Evolutionary conservation across 2,113 vertebrate species (phyloP), one percentile per base, ranked within the genome.

Genomic region (Bothrops jararaca): DNA sequence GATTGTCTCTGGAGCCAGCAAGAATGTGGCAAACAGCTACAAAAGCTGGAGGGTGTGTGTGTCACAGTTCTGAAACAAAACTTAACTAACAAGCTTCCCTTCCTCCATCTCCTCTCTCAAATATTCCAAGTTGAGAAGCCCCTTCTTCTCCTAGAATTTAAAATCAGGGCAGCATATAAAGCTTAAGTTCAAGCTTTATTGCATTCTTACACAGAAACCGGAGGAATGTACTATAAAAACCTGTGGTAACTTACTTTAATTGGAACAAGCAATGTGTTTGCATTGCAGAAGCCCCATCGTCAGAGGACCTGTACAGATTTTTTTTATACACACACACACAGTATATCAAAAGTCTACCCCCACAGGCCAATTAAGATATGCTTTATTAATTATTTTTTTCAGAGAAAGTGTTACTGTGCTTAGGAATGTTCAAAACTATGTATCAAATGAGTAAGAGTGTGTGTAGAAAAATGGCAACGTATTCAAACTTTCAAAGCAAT

Each of bases 81-180:
- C n/a, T 26, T 90, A 4, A 29, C 34, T n/a, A 24, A 91, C 92
- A 42, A 39, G 18, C 20, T 89, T 34, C 50, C 15, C 1, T 20
- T 11, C 2, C 7, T 18, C 50, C 10, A 3, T 45, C 34, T 39
- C 69, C 12, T 22, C 5, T 0, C n/a, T 34, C 26, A 1, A 91
- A 88, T 93, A 93, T 86, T 54, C 34, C 86, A 56, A 93, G 56
- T 93, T 3, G 6, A 53, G 48, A 93, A 45, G 23, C 23, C 45
- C 91, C 92, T 92, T 92, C 93, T 95, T 50, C 60, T 93, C 86
- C 54, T 34, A 93, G 89, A n/a, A 94, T 88, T 94, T 69, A 95
- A 92, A 95, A 91, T 60, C 90, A 95, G 92, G 91, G 64, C 86
- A 86, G 90, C 95, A 95, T 85, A 91, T 93, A 93, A 96, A 89